These are phyloP conservation scores for Heterocephalus glaber DNA, from an alignment of 2,113 vertebrate genomes.

Conservation along the genomic window DNA sequence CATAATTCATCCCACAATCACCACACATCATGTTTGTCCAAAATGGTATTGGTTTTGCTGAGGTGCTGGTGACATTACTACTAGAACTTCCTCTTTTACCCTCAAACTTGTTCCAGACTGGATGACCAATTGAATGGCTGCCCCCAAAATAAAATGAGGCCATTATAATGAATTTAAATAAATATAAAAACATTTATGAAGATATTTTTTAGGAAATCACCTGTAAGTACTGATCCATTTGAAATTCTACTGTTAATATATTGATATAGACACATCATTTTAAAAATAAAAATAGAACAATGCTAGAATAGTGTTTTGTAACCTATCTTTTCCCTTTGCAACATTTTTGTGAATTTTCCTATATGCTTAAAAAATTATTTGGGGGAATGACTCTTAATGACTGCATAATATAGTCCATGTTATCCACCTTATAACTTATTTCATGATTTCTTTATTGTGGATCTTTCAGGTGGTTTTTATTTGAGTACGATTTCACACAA, in stretches of 20 bases:
- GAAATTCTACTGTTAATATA: slow-evolving; percentile 36
- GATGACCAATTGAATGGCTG: neutral
- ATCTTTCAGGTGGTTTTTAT: slow-evolving; percentile 30
- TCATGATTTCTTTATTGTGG: slow-evolving; percentile 45
- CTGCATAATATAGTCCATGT: slow-evolving; percentile 7
- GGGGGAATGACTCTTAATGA: slow-evolving; percentile 48
- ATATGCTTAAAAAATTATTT: slow-evolving; percentile 51
- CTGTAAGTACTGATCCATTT: slow-evolving; percentile 17
- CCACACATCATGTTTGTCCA: neutral
- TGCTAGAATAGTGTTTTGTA: neutral
- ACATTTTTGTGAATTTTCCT: slow-evolving; percentile 19
- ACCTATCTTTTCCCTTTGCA: neutral
- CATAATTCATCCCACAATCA: neutral
- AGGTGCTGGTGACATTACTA: neutral
- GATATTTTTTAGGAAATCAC: neutral
- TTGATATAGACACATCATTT: neutral
- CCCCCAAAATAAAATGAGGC: neutral
- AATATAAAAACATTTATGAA: neutral
- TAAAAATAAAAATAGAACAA: slow-evolving; percentile 41
- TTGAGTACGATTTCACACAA: neutral
- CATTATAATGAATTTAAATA: neutral
- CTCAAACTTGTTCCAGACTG: neutral
- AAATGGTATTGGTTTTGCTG: neutral
- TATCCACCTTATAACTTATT: slow-evolving; percentile 42
- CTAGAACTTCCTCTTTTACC: neutral